Evolutionary conservation across 2,888 invertebrate genomes (phyloP).

Genomic region (Leptopilina drosophilae): DNA sequence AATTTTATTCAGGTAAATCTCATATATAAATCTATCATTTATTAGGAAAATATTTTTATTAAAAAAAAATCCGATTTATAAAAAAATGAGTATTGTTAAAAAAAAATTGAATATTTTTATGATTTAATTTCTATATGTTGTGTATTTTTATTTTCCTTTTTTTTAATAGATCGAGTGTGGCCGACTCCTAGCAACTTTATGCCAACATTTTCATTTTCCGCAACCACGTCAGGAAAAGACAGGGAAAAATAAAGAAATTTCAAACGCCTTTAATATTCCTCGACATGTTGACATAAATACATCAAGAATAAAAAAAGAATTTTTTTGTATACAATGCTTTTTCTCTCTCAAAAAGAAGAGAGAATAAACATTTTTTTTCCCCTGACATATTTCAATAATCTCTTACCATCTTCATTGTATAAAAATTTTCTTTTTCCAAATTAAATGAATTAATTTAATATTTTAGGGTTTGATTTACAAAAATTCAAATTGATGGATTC

Average conservation of each 20-base stretch:
- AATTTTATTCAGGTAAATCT: slow-evolving; percentile 63
- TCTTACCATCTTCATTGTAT: neutral
- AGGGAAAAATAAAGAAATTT: neutral
- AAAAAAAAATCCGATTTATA: no score
- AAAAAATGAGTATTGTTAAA: no score
- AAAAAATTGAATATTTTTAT: no score
- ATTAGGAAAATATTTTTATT: neutral
- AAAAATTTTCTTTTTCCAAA: neutral
- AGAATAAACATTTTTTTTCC: slow-evolving; percentile 31
- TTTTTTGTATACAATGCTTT: no score
- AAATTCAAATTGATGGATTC: no score
- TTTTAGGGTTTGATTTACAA: no score
- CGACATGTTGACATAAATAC: neutral
- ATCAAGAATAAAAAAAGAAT: neutral
- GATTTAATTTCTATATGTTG: no score
- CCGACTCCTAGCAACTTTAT: slow-evolving; percentile 2
- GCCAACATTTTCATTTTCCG: neutral
- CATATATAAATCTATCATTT: no score
- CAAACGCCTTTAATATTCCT: neutral
- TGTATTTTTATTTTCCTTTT: neutral
- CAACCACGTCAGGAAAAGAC: slow-evolving; percentile 1
- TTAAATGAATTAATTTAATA: neutral
- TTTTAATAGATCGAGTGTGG: slow-evolving; percentile 9
- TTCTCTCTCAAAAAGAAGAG: neutral
- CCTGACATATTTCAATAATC: no score